Base-by-base conservation (phyloP, 1,140 invertebrate species). In the Trichonephila clavata region DNA sequence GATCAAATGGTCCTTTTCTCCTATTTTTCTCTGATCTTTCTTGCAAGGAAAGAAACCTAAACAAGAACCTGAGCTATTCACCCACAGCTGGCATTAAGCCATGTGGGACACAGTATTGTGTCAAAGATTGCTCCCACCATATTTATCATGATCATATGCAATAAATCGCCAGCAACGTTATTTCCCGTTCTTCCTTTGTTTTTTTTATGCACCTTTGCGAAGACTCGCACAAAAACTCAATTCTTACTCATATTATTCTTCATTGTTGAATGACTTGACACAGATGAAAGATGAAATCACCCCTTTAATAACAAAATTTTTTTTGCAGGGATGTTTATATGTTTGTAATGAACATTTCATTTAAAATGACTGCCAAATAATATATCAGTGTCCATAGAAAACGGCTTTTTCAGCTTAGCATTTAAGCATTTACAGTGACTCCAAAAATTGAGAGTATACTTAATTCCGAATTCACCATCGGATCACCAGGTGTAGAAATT, bases 81-180 rank as follows among this genome's bases (percentile, higher is more conserved):
- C 68, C 24, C 27, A 71, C 24, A 71, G 32, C 50, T 89, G 87
- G 87, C 87, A 71, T 60, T 71, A 89, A 89, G 87, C 87, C 87
- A 89, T 89, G 50, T 71, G 87, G 87, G 65, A 71, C 87, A 89
- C 65, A 71, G 39, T n/a, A 89, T 89, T 89, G 87, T 89, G 87
- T 89, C 87, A 89, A 89, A 89, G 87, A 89, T 89, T 20, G 61
- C 65, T 71, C n/a, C 20, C 39, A 39, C 39, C 50, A 57, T 89
- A 89, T 89, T 89, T 89, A 89, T 89, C 87, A 89, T 77, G 87
- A 89, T 89, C 87, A 57, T 1, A 71, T 77, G 32, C 84, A 59
- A 86, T 86, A 86, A 61, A 63, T 86, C 57, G 84, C 39, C 84
- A 86, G 84, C 63, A 59, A 13, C 59, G 6, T 3, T 63, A 63